These are phyloP conservation scores for Brachypalpus laphriformis DNA, from an alignment of 2,888 invertebrate species.

Conservation along the genomic window DNA sequence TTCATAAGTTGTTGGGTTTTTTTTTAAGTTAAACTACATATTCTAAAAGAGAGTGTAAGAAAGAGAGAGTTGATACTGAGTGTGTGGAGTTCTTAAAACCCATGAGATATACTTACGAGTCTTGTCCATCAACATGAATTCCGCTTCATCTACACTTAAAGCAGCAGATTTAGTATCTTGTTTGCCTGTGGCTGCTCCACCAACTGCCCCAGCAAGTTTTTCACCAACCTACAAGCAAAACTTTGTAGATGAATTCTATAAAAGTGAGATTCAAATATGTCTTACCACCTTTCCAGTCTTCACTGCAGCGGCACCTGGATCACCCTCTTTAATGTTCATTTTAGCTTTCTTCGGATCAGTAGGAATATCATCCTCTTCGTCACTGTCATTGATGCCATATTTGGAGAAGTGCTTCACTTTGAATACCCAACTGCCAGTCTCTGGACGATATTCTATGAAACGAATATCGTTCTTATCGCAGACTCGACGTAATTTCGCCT, in stretches of 20 bases:
- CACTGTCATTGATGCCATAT: conserved; percentile 94
- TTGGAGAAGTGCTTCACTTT: conserved; percentile 97
- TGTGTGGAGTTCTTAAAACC: conserved; percentile 53
- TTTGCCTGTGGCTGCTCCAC: conserved; percentile 31
- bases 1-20: not conserved
- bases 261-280: not conserved
- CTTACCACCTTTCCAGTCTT: conserved; percentile 30
- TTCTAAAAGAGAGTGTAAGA: conserved; percentile 32
- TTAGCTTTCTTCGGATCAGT: conserved; percentile 82
- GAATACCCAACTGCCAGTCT: conserved; percentile 99
- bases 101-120: conserved; percentile 76
- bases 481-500: conserved; percentile 91
- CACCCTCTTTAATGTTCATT: conserved; percentile 74
- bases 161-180: conserved; percentile 77
- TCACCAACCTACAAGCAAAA: conserved; percentile 16
- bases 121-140: conserved; percentile 80
- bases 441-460: conserved; percentile 97
- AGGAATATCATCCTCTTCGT: conserved; percentile 91
- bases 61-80: not conserved
- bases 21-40: conserved; percentile 29
- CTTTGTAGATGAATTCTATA: not conserved
- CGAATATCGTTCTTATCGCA: conserved; percentile 94
- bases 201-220: conserved; percentile 30
- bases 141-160: conserved; percentile 75
- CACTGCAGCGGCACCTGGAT: conserved; percentile 36